Evolutionary conservation across 2,888 invertebrate genomes (phyloP).

Genomic region (Drosophila meridionalis): DNA sequence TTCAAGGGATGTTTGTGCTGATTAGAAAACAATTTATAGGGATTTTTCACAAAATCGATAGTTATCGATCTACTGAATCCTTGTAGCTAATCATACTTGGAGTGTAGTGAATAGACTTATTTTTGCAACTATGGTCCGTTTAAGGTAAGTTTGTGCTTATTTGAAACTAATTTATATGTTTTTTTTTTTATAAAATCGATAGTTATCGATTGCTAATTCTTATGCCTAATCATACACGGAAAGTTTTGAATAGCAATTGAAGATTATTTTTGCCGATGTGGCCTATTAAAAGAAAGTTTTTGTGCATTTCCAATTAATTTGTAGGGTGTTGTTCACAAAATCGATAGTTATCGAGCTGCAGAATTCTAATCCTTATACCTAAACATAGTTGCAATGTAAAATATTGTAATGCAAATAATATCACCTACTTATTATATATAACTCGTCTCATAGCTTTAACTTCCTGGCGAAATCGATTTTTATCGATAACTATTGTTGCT

Average conservation of each 20-base stretch:
- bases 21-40: neutral
- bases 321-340: too few species aligned
- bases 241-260: too few species aligned
- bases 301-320: too few species aligned
- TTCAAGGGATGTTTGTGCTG: neutral
- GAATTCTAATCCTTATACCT: neutral
- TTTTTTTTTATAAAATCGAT: neutral
- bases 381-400: neutral
- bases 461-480: neutral
- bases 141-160: too few species aligned
- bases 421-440: accelerated
- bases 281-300: too few species aligned
- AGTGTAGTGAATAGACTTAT: too few species aligned
- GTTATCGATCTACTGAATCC: neutral
- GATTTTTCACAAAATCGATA: neutral
- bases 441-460: too few species aligned
- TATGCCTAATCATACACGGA: too few species aligned
- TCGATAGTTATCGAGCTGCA: neutral
- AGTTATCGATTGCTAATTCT: too few species aligned
- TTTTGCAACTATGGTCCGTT: too few species aligned
- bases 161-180: neutral
- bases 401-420: neutral
- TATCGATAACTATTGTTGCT: neutral
- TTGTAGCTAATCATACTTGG: too few species aligned
- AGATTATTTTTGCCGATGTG: too few species aligned